A percentile compares a stretch with the other conserved stretches of the same genome.
phyloP scores from a whole-genome alignment of 2,888 invertebrate genomes.

The Gari tellinella region DNA sequence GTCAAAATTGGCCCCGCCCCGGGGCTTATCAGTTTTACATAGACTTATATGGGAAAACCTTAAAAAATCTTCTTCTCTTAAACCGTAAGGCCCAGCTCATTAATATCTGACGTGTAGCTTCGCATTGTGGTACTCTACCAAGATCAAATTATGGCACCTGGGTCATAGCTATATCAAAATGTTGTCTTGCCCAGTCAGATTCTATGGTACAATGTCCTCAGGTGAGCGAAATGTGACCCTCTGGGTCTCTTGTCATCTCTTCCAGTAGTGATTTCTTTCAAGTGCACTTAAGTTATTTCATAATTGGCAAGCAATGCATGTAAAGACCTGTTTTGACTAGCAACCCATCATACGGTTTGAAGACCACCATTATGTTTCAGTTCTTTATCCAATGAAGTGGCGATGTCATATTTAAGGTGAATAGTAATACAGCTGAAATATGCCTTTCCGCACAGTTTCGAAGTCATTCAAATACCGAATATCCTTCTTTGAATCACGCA shows the following conservation, averaged over 20 bases:
- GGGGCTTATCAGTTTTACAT: too few relatives aligned
- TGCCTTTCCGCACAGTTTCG: constrained; percentile 37
- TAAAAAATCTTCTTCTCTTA: too few relatives aligned
- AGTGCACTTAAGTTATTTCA: constrained; percentile 33
- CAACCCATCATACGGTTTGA: constrained; percentile 34
- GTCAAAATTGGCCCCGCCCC: too few relatives aligned
- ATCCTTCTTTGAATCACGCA: constrained; percentile 36
- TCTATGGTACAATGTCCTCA: too few relatives aligned
- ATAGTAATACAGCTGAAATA: constrained; percentile 39
- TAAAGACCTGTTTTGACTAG: constrained; percentile 39
- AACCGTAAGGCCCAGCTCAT: too few relatives aligned
- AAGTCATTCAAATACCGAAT: constrained; percentile 28
- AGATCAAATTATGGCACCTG: too few relatives aligned
- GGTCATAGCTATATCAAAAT: too few relatives aligned
- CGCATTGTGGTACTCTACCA: too few relatives aligned
- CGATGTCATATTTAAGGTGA: constrained; percentile 40
- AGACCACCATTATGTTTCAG: constrained; percentile 35
- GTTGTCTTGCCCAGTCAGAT: too few relatives aligned
- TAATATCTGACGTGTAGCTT: too few relatives aligned
- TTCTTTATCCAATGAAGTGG: constrained; percentile 17
- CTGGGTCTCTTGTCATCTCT: constrained; percentile 9
- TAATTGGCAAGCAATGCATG: constrained; percentile 34
- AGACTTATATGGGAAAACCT: too few relatives aligned
- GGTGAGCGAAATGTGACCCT: too few relatives aligned
- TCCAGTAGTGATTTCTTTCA: constrained; percentile 28